Conservation (phyloP, 1,140 invertebrate genomes). For the Ceratoteleas bidentatus region DNA sequence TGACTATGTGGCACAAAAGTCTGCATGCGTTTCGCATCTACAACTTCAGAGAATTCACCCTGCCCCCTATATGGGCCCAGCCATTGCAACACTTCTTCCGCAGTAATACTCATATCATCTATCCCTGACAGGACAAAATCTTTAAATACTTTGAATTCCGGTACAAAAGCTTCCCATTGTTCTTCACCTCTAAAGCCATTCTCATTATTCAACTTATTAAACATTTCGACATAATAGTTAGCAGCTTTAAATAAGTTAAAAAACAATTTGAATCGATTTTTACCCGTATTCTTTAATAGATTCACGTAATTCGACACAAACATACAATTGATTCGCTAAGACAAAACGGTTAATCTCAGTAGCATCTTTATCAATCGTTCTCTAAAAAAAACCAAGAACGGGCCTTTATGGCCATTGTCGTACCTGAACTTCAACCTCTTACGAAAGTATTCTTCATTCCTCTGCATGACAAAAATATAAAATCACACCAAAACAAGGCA, state of each 20-base stretch:
- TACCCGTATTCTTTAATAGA: background rate
- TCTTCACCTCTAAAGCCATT: background rate
- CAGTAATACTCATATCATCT: background rate
- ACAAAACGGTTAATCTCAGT: background rate
- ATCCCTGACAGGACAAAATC: conserved; percentile 11
- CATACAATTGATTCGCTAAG: too few species aligned
- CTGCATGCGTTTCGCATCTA: conserved; percentile 1
- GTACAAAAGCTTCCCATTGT: conserved; percentile 17
- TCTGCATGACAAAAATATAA: too few species aligned
- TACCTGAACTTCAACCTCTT: too few species aligned
- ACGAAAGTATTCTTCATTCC: too few species aligned
- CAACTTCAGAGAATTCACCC: background rate
- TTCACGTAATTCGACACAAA: too few species aligned
- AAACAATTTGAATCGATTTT: background rate
- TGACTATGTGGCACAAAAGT: background rate
- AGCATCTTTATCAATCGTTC: too few species aligned
- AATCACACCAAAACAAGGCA: too few species aligned
- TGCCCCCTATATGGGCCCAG: conserved; percentile 4
- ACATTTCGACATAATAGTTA: conserved; percentile 1
- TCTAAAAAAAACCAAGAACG: too few species aligned
- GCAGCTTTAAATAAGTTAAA: background rate
- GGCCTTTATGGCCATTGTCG: too few species aligned
- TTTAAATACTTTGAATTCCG: conserved; percentile 6
- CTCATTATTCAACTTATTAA: background rate
- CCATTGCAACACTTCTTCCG: conserved; percentile 1